Evolutionary conservation across 2,888 invertebrate species (phyloP).

Genomic region (Oscheius sp.): DNA sequence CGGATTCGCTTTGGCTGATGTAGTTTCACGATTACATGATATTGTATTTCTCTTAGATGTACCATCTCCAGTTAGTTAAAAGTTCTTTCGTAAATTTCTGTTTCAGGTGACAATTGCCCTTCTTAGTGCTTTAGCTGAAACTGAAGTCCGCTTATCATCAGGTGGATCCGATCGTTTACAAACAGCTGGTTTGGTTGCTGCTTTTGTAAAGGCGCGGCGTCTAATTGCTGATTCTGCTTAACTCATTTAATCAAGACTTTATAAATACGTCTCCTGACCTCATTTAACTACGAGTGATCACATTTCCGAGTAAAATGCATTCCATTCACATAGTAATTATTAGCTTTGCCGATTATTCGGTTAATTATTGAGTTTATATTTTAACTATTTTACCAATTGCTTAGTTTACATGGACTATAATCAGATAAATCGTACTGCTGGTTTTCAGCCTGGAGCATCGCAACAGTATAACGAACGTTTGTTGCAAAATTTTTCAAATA

Average conservation of each 20-base stretch:
- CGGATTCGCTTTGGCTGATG: slow-evolving; percentile 90
- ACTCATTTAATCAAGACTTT: neutral
- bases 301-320: too few species aligned
- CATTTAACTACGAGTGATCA: too few species aligned
- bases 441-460: too few species aligned
- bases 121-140: slow-evolving; percentile 85
- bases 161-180: slow-evolving; percentile 87
- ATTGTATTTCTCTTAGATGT: slow-evolving; percentile 75
- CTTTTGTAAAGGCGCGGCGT: slow-evolving; percentile 77
- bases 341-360: too few species aligned
- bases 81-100: slow-evolving; percentile 76
- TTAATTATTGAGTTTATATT: too few species aligned
- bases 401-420: too few species aligned
- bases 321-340: too few species aligned
- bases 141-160: slow-evolving; percentile 84
- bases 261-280: neutral
- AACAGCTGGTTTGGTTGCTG: slow-evolving; percentile 85
- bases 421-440: too few species aligned
- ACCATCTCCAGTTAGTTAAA: slow-evolving; percentile 23
- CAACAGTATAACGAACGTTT: too few species aligned
- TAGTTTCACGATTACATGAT: slow-evolving; percentile 87
- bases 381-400: too few species aligned
- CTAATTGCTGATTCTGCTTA: slow-evolving; percentile 26
- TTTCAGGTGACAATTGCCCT: slow-evolving; percentile 78
- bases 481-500: too few species aligned